These are phyloP conservation scores for Phallusia fumigata DNA, from an alignment of 23 tunicate genomes.

Conservation along the genomic window DNA sequence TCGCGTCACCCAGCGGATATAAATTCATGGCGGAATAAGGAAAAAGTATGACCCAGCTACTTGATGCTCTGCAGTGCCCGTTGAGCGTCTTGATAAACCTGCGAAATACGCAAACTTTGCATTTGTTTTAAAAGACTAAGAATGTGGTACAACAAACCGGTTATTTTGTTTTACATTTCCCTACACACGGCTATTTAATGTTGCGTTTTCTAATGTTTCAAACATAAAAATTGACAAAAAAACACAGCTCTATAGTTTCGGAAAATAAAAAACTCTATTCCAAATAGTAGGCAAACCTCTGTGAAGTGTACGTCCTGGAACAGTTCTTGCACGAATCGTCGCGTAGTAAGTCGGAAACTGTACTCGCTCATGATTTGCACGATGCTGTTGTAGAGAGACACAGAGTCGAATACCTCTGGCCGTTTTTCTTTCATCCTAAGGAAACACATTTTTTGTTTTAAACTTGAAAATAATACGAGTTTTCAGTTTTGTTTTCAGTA, in stretches of 20 bases:
- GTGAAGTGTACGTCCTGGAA: slow-evolving; percentile 82
- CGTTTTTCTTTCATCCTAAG: slow-evolving; percentile 76
- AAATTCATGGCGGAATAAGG: neutral
- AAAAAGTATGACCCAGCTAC: neutral
- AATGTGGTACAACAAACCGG: neutral
- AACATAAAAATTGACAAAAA: neutral
- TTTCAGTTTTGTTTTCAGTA: too few relatives aligned
- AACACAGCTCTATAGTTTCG: too few relatives aligned
- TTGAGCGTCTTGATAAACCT: slow-evolving; percentile 39
- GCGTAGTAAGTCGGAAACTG: slow-evolving; percentile 63
- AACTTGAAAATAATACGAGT: too few relatives aligned
- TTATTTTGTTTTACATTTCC: neutral
- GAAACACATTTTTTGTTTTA: too few relatives aligned
- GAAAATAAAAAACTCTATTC: too few relatives aligned
- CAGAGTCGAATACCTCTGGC: slow-evolving; percentile 67
- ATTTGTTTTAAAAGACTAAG: neutral
- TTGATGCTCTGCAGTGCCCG: slow-evolving; percentile 23
- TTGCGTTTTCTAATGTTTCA: neutral
- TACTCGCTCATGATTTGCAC: slow-evolving; percentile 66
- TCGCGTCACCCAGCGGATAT: neutral
- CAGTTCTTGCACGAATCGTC: slow-evolving; percentile 87
- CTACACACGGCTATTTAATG: neutral
- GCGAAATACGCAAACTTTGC: neutral
- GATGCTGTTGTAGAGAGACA: slow-evolving; percentile 57
- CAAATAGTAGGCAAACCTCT: slow-evolving; percentile 40